These are phyloP conservation scores for Leptinotarsa rubiginosa DNA, from an alignment of 2,888 invertebrate species.

Conservation along the genomic window DNA sequence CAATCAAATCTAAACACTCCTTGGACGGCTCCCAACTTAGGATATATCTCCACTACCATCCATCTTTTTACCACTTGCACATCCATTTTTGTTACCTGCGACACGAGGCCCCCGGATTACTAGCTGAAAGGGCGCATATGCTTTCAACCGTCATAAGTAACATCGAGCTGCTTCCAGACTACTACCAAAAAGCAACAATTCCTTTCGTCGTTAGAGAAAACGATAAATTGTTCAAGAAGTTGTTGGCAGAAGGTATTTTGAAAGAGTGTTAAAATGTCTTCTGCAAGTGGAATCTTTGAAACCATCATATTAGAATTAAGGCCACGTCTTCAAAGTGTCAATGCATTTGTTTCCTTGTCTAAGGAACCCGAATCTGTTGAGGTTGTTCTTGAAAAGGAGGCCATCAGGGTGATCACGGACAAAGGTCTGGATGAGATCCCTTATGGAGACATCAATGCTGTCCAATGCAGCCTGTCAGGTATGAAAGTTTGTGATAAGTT, in stretches of 20 bases:
- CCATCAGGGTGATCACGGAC: slow-evolving; percentile 50
- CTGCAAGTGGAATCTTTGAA: slow-evolving; percentile 55
- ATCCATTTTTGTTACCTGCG: slow-evolving; percentile 89
- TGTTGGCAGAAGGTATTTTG: slow-evolving; percentile 71
- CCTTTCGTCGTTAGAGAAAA: slow-evolving; percentile 84
- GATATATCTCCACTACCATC: slow-evolving; percentile 94
- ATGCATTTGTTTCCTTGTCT: slow-evolving; percentile 67
- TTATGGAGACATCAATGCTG: slow-evolving; percentile 51
- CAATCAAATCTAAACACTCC: slow-evolving; percentile 82
- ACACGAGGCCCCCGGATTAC: slow-evolving; percentile 85
- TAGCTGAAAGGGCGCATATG: slow-evolving; percentile 88
- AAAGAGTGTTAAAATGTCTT: slow-evolving; percentile 58
- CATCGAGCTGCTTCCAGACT: slow-evolving; percentile 82
- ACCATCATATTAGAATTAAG: slow-evolving; percentile 72
- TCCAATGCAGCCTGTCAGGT: slow-evolving; percentile 59
- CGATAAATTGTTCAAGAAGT: slow-evolving; percentile 77
- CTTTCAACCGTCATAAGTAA: slow-evolving; percentile 91
- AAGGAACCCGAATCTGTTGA: slow-evolving; percentile 47
- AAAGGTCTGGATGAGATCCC: slow-evolving; percentile 42
- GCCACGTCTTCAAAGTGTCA: slow-evolving; percentile 72
- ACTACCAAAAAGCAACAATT: slow-evolving; percentile 85
- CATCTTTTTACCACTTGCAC: slow-evolving; percentile 96
- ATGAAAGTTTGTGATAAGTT: slow-evolving; percentile 54
- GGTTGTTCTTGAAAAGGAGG: slow-evolving; percentile 49
- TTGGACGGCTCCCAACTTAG: slow-evolving; percentile 79